Base-by-base conservation (phyloP, 2,797 vertebrate genomes). In the Alectoris magna region DNA sequence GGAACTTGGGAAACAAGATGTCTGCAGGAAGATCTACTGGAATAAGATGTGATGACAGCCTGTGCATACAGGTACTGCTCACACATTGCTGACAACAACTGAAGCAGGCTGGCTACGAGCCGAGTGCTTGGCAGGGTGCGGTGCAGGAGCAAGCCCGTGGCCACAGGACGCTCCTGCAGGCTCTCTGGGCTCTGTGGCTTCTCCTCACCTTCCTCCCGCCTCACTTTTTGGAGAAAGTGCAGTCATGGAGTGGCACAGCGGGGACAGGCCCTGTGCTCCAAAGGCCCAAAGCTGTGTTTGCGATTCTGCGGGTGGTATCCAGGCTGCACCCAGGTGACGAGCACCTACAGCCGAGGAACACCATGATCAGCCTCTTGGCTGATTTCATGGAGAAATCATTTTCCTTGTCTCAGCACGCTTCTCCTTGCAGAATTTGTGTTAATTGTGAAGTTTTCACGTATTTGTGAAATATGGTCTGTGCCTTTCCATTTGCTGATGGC, bases 11-110 rank as follows among this genome's bases (percentile, higher is more conserved):
- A 81, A 90, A 70, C 34, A 77, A 77, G 41, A 68, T 66, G 67
- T 75, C 89, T 78, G 63, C 24, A 84, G 79, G 84, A 67, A 70
- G 79, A 93, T 29, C 31, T 39, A 62, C 31, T n/a, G 34, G 75
- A 82, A 9, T 71, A 64, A 92, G 75, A 63, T 59, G 69, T 81
- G 78, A 36, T 64, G 79, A 78, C 71, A 90, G 63, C 34, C 48
- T 67, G 3, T 49, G 63, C 58, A 21, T n/a, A 29, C 23, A 55
- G 83, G 67, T 67, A 74, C 67, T 1, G 7, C 79, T 49, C 31
- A 11, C 51, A n/a, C 79, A 48, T 34, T 23, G 83, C 78, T 84
- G 79, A 77, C 79, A 63, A 14, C 27, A 27, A 46, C 59, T 38
- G 9, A 23, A 46, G 19, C 34, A 41, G 51, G 51, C 75, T 70